Evolutionary conservation across 1,140 invertebrate genomes (phyloP).

Genomic region (Musca vetustissima): DNA sequence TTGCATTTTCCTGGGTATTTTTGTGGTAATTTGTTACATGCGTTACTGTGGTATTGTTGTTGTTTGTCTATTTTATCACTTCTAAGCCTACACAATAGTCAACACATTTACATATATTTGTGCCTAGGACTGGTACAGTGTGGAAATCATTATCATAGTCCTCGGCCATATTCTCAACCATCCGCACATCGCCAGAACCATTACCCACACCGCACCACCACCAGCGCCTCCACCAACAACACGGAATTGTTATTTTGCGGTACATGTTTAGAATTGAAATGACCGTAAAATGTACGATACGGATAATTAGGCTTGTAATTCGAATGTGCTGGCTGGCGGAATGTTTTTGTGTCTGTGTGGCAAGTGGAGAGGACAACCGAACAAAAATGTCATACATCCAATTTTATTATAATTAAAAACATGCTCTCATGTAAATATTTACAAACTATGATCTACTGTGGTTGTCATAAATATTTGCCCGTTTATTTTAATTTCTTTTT

Average conservation of each 20-base stretch:
- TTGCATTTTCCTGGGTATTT: slow-evolving; percentile 12
- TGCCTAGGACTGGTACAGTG: no score
- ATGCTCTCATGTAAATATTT: neutral
- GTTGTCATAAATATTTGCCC: no score
- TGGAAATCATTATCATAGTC: no score
- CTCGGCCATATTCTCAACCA: no score
- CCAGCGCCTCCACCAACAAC: neutral
- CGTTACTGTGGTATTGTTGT: neutral
- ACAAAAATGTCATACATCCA: neutral
- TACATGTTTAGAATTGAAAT: slow-evolving; percentile 17
- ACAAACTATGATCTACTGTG: no score
- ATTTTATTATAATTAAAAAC: neutral
- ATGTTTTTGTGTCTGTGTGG: neutral
- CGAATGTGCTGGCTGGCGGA: neutral
- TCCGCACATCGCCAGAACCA: no score
- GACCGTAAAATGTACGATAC: neutral
- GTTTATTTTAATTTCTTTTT: no score
- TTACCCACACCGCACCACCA: no score
- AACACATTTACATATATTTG: no score
- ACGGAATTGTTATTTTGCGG: neutral
- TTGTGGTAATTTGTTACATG: slow-evolving; percentile 17
- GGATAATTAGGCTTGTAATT: slow-evolving; percentile 12
- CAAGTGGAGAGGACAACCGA: no score
- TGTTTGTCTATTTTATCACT: slow-evolving; percentile 7
- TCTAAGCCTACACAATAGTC: neutral